Evolutionary conservation across 1,140 invertebrate genomes (phyloP).

Genomic region (Triops longicaudatus): DNA sequence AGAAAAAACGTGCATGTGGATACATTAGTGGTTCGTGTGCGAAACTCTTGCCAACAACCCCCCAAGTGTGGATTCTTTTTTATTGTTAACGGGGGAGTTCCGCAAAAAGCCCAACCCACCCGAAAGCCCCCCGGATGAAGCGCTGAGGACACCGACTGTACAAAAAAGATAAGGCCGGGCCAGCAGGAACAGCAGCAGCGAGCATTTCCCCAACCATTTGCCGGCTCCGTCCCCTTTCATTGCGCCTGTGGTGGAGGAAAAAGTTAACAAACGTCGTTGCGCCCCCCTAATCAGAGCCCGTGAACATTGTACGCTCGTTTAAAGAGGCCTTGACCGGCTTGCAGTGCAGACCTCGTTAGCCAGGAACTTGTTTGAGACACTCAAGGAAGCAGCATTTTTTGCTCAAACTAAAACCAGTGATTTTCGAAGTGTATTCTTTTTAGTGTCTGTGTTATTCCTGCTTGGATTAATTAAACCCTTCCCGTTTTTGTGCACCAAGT

Average conservation of each 20-base stretch:
- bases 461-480: too few species aligned
- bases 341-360: constrained; percentile 10
- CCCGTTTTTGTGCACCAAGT: neutral
- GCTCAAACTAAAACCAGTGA: neutral
- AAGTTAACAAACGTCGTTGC: constrained; percentile 12
- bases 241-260: constrained; percentile 13
- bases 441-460: too few species aligned
- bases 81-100: neutral
- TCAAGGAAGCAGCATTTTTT: neutral
- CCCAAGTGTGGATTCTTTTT: too few species aligned
- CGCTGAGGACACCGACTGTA: neutral
- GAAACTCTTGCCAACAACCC: neutral
- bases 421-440: neutral
- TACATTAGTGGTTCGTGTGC: neutral
- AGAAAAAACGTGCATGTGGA: too few species aligned
- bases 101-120: neutral
- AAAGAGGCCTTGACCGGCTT: constrained; percentile 10
- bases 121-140: neutral
- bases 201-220: neutral
- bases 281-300: constrained; percentile 9
- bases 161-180: neutral
- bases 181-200: too few species aligned
- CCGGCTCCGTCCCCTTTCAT: neutral
- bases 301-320: constrained; percentile 8
- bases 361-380: neutral